Evolutionary conservation across 1,140 invertebrate genomes (phyloP).

Genomic region (Hypothenemus hampei): DNA sequence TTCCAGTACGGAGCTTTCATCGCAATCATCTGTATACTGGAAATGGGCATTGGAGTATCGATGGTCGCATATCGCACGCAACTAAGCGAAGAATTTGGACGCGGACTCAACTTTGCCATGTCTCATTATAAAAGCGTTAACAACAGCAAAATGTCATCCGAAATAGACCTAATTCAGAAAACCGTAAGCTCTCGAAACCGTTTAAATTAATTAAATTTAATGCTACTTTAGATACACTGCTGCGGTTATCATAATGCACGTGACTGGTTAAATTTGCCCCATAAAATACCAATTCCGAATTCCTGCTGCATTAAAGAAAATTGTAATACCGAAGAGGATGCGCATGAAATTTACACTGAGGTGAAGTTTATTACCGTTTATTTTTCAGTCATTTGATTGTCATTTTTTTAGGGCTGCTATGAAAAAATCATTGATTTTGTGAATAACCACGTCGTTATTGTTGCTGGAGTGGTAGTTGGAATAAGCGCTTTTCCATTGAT

Average conservation of each 20-base stretch:
- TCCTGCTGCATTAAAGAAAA: constrained; percentile 62
- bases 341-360: constrained; percentile 58
- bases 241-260: constrained; percentile 68
- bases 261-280: constrained; percentile 64
- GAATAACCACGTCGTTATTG: constrained; percentile 61
- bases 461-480: constrained; percentile 63
- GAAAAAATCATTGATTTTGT: constrained; percentile 64
- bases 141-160: constrained; percentile 48
- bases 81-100: constrained; percentile 62
- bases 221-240: constrained; percentile 64
- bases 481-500: constrained; percentile 68
- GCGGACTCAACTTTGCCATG: constrained; percentile 64
- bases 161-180: constrained; percentile 68
- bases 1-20: constrained; percentile 47
- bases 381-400: not conserved
- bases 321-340: constrained; percentile 54
- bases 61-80: constrained; percentile 64
- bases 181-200: constrained; percentile 55
- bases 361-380: constrained; percentile 42
- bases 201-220: not conserved
- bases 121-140: constrained; percentile 57
- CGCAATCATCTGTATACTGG: constrained; percentile 66
- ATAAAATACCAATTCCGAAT: constrained; percentile 58
- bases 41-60: constrained; percentile 68
- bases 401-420: constrained; percentile 74